Evolutionary conservation across 1,140 invertebrate genomes (phyloP).

Genomic region (Ptiloglossa arizonensis): DNA sequence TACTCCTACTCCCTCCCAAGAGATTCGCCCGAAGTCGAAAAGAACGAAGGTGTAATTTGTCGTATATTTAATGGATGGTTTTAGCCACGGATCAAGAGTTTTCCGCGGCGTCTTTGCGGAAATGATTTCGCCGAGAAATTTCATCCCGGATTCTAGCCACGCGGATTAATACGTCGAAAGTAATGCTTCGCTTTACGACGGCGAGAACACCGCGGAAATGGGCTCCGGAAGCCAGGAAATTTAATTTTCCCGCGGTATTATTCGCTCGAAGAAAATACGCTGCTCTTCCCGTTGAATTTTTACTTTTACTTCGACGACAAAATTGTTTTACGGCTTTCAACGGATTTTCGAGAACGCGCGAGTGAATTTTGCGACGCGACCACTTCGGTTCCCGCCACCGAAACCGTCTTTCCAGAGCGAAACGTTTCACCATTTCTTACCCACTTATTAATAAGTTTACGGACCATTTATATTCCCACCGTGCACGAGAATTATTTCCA

Average conservation of each 20-base stretch:
- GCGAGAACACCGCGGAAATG: slow-evolving; percentile 30
- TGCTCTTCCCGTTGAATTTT: background rate
- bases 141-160: slow-evolving; percentile 3
- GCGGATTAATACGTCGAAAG: slow-evolving; percentile 43
- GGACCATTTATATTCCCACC: too few relatives aligned
- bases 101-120: slow-evolving; percentile 8
- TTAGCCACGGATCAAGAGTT: background rate
- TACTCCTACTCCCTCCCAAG: background rate
- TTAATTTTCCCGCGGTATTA: slow-evolving; percentile 18
- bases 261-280: slow-evolving; percentile 21
- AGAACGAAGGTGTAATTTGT: background rate
- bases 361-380: background rate
- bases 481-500: too few relatives aligned
- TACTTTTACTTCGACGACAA: background rate
- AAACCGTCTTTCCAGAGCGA: background rate
- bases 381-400: too few relatives aligned
- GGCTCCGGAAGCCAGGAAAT: slow-evolving; percentile 37
- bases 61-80: background rate
- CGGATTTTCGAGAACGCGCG: background rate
- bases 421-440: too few relatives aligned
- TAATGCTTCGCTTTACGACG: slow-evolving; percentile 28
- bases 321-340: background rate
- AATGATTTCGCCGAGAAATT: slow-evolving; percentile 22
- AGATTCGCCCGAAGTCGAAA: background rate
- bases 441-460: too few relatives aligned